phyloP scores from a whole-genome alignment of 2,888 invertebrate genomes.

The Anthophora plumipes region DNA sequence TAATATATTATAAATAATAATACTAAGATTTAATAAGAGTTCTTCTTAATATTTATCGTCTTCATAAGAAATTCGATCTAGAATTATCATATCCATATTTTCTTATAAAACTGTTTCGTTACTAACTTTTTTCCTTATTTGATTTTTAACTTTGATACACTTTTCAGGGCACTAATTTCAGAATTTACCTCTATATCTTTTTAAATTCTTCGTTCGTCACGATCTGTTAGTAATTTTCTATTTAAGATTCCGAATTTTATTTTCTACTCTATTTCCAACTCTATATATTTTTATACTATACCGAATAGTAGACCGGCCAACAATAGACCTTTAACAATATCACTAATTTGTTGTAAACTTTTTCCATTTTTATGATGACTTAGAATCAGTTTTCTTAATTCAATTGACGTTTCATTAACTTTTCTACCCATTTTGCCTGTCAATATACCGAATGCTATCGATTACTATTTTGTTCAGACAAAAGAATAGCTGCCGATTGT shows the following conservation, averaged over 20 bases:
- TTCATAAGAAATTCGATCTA: too few relatives aligned
- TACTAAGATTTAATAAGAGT: too few relatives aligned
- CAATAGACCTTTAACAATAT: background rate
- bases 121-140: background rate
- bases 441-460: background rate
- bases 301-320: background rate
- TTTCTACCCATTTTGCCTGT: background rate
- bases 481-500: background rate
- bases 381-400: constrained; percentile 1
- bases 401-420: background rate
- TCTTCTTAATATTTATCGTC: too few relatives aligned
- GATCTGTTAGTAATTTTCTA: background rate
- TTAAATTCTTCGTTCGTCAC: constrained; percentile 2
- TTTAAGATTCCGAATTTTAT: background rate
- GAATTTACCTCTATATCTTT: constrained; percentile 2
- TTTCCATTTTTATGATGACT: background rate
- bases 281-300: constrained; percentile 9
- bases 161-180: background rate
- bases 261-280: constrained; percentile 4
- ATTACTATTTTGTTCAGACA: background rate
- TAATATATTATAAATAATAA: too few relatives aligned
- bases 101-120: constrained; percentile 2
- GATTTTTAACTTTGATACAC: background rate
- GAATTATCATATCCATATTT: constrained; percentile 11
- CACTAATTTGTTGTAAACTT: constrained; percentile 1